These are phyloP conservation scores for Petrocephalus microphthalmus DNA, from an alignment of 2,113 vertebrate genomes.

Conservation along the genomic window DNA sequence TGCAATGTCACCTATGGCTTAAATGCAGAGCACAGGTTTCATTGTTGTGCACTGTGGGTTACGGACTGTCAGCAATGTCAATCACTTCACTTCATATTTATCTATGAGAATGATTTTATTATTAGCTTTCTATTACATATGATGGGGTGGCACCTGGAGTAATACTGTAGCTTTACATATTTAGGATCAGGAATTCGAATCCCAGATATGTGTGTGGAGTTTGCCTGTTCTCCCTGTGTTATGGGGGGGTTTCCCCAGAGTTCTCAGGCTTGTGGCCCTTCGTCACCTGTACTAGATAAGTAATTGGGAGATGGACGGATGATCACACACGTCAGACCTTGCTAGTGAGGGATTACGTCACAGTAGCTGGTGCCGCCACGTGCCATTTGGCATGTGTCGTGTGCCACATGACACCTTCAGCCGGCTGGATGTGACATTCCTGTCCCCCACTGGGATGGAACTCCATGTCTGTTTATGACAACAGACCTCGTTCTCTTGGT, in stretches of 20 bases:
- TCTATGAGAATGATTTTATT: background rate
- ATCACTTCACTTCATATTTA: background rate
- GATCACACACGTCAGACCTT: background rate
- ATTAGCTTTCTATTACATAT: background rate
- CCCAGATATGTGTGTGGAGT: background rate
- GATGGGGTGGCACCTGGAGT: background rate
- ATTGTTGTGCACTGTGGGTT: no score
- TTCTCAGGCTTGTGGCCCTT: background rate
- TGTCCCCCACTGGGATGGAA: background rate
- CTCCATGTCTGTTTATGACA: background rate
- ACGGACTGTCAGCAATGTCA: no score
- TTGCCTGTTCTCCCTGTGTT: background rate
- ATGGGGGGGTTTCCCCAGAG: background rate
- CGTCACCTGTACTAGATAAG: background rate
- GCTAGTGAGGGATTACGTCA: background rate
- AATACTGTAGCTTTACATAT: background rate
- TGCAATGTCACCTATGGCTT: no score
- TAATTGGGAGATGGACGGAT: background rate
- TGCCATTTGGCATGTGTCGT: background rate
- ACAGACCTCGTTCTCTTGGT: background rate
- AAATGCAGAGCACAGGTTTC: no score
- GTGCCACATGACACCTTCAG: background rate
- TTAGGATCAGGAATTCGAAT: background rate
- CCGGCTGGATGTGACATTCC: background rate
- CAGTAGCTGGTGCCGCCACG: background rate